Percentiles rank a stretch among this genome's conserved stretches.
phyloP scores from a whole-genome alignment of 2,888 invertebrate species.

The Willowsia nigromaculata region DNA sequence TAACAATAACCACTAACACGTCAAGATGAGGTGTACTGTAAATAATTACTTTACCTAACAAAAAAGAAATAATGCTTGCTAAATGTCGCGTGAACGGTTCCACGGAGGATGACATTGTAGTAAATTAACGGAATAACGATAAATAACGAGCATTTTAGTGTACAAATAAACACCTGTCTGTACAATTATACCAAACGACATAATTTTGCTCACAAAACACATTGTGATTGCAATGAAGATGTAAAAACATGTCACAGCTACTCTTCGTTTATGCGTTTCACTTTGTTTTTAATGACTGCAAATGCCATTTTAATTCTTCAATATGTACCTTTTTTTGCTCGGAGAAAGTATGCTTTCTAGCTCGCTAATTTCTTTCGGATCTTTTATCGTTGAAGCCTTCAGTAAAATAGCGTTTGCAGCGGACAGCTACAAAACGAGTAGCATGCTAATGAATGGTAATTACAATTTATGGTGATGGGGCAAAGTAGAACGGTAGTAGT shows the following conservation, averaged over 20 bases:
- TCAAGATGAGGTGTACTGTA: too few species aligned
- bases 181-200: too few species aligned
- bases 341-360: not conserved
- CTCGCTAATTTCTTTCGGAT: not conserved
- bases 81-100: too few species aligned
- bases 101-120: too few species aligned
- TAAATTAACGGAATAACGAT: too few species aligned
- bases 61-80: too few species aligned
- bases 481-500: not conserved
- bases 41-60: too few species aligned
- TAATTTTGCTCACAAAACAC: not conserved
- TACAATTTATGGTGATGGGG: not conserved
- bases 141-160: too few species aligned
- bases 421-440: not conserved
- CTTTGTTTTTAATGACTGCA: not conserved
- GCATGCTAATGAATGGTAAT: not conserved
- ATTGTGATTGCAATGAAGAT: not conserved
- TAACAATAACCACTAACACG: too few species aligned
- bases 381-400: too few species aligned
- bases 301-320: not conserved
- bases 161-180: too few species aligned
- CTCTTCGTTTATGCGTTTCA: not conserved
- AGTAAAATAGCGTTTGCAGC: not conserved
- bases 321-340: too few species aligned
- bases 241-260: conserved; percentile 65